Evolutionary conservation across 2,888 invertebrate species (phyloP).

Genomic region (Amphiduros pacificus): DNA sequence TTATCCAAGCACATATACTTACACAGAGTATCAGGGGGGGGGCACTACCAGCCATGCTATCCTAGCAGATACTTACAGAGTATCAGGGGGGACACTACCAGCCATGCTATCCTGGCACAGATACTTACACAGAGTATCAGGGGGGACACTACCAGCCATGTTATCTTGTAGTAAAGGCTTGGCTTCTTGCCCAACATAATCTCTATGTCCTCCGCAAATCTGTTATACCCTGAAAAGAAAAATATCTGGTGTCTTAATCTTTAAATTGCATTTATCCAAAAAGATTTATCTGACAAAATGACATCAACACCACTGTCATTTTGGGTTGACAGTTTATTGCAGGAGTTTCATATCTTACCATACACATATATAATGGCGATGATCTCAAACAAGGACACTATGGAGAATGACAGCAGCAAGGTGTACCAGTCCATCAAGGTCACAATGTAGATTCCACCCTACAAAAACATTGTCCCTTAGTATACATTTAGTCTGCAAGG

Average conservation of each 20-base stretch:
- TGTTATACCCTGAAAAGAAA: constrained; percentile 33
- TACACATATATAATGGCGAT: constrained; percentile 37
- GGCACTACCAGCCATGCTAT: too few species aligned
- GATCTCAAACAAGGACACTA: constrained; percentile 37
- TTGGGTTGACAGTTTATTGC: background rate
- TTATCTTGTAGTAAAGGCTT: constrained; percentile 33
- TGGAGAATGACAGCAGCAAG: constrained; percentile 37
- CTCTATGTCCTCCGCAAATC: constrained; percentile 37
- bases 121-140: constrained; percentile 34
- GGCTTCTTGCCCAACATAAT: constrained; percentile 39
- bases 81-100: too few species aligned
- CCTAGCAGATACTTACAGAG: too few species aligned
- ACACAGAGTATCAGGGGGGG: too few species aligned
- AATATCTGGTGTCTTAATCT: background rate
- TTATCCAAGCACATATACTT: too few species aligned
- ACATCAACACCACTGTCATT: background rate
- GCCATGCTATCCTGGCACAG: too few species aligned
- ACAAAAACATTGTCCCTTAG: too few species aligned
- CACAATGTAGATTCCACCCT: constrained; percentile 39
- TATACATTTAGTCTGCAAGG: too few species aligned
- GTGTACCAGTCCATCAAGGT: constrained; percentile 38
- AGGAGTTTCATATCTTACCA: constrained; percentile 28
- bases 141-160: constrained; percentile 35
- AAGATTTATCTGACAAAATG: background rate
- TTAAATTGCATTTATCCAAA: background rate